Conservation (phyloP, 2,113 vertebrate species). For the Rhabdornis inornatus region DNA sequence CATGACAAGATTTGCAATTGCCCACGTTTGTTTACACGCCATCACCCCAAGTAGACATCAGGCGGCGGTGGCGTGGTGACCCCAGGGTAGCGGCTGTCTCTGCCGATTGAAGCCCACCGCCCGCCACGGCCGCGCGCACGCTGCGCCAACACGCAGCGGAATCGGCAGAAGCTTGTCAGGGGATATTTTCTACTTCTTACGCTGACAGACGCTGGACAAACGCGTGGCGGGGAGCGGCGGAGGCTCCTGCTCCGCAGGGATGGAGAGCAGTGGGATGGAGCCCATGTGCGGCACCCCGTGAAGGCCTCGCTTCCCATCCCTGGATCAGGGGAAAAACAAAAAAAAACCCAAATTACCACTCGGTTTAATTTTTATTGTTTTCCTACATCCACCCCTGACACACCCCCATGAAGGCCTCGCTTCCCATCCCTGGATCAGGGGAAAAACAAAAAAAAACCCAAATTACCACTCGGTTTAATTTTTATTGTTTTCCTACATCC, state of each 20-base stretch:
- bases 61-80: constrained; percentile 83
- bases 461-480: rapidly evolving
- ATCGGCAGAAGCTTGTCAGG: constrained; percentile 81
- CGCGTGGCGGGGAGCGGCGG: constrained; percentile 40
- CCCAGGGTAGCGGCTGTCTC: constrained; percentile 89
- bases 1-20: constrained; percentile 88
- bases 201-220: constrained; percentile 72
- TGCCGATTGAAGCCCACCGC: constrained; percentile 80
- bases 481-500: background rate
- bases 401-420: too few relatives aligned
- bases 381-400: background rate
- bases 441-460: background rate
- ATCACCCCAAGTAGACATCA: constrained; percentile 91
- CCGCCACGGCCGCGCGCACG: constrained; percentile 65
- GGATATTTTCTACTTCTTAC: constrained; percentile 67
- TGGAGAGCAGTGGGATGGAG: background rate
- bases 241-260: constrained; percentile 42
- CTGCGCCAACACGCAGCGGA: constrained; percentile 72
- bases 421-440: too few relatives aligned
- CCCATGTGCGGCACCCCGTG: background rate
- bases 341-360: background rate
- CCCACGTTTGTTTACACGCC: constrained; percentile 93
- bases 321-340: too few relatives aligned
- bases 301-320: background rate
- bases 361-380: background rate